Evolutionary conservation across 2,797 vertebrate genomes (phyloP).

Genomic region (Ambastaia sidthimunki): DNA sequence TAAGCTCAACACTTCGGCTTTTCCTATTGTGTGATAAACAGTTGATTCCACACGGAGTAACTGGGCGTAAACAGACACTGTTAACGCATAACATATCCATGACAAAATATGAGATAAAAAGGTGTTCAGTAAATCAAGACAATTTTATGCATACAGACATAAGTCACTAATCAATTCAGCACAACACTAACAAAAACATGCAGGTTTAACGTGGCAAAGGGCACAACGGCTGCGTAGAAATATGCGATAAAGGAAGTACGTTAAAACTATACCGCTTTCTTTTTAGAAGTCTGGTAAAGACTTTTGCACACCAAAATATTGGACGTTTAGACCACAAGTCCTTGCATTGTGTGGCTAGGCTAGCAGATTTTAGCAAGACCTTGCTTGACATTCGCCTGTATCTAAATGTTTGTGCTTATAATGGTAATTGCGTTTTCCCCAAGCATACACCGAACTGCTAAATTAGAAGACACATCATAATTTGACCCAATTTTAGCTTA

Average conservation of each 20-base stretch:
- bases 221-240: too few relatives aligned
- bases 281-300: too few relatives aligned
- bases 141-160: neutral
- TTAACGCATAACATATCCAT: neutral
- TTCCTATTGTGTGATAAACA: neutral
- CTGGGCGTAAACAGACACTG: neutral
- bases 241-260: too few relatives aligned
- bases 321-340: neutral
- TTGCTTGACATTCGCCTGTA: constrained; percentile 35
- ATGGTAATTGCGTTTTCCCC: neutral
- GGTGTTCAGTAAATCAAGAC: too few relatives aligned
- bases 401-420: neutral
- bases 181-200: neutral
- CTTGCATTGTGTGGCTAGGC: constrained; percentile 11
- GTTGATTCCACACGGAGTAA: too few relatives aligned
- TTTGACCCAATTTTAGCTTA: neutral
- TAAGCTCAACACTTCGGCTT: neutral
- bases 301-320: too few relatives aligned
- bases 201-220: neutral
- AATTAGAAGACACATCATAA: neutral
- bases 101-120: neutral
- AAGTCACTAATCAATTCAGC: neutral
- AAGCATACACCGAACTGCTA: neutral
- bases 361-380: constrained; percentile 20
- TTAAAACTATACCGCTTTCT: too few relatives aligned